Evolutionary conservation across 2,888 invertebrate genomes (phyloP).

Genomic region (Apamea anceps): DNA sequence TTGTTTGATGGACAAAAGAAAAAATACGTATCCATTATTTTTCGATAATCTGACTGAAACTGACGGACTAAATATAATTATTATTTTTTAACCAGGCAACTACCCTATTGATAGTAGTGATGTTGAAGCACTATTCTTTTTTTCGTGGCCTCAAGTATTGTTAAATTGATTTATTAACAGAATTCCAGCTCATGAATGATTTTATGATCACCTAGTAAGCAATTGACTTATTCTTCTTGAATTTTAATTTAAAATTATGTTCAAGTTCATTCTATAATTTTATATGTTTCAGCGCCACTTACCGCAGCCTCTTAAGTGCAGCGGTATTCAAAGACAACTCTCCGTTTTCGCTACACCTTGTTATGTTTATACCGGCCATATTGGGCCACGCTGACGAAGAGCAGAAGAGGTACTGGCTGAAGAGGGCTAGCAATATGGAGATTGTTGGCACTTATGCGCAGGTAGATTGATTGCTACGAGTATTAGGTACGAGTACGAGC

Average conservation of each 20-base stretch:
- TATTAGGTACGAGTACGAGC: not conserved
- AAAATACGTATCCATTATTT: no score
- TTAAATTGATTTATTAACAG: not conserved
- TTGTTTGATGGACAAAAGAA: no score
- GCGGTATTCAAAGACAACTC: conserved; percentile 93
- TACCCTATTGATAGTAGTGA: not conserved
- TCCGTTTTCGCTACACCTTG: conserved; percentile 93
- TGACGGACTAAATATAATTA: no score
- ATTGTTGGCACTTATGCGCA: conserved; percentile 98
- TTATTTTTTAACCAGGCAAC: no score
- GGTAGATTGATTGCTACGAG: conserved; percentile 86
- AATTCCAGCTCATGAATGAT: not conserved
- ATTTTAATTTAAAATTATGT: not conserved
- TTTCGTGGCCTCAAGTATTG: not conserved
- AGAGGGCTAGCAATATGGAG: conserved; percentile 93
- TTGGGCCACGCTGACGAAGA: conserved; percentile 96
- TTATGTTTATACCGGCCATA: conserved; percentile 97
- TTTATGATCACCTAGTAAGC: not conserved
- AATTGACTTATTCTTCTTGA: not conserved
- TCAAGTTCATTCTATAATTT: not conserved
- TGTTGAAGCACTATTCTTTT: not conserved
- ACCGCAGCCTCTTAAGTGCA: conserved; percentile 91
- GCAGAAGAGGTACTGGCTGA: conserved; percentile 96
- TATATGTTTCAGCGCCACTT: conserved; percentile 74
- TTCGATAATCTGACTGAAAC: no score